These are phyloP conservation scores for Microtus richardsoni DNA, from an alignment of 2,113 vertebrate species.

Conservation along the genomic window DNA sequence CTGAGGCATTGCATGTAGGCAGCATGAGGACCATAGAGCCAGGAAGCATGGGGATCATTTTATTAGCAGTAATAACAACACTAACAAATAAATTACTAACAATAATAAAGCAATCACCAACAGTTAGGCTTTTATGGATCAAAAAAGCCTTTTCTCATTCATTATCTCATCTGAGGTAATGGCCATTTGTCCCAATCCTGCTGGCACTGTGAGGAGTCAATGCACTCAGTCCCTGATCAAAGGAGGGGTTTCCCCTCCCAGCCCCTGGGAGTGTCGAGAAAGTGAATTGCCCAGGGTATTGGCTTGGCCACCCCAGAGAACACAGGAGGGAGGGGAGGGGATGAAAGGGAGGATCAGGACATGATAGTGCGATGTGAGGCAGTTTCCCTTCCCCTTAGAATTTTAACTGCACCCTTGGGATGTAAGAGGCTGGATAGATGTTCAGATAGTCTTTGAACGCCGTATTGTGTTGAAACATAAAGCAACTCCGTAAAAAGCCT, in stretches of 20 bases:
- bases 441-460: constrained; percentile 57
- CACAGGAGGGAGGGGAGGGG: neutral
- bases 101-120: constrained; percentile 43
- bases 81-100: constrained; percentile 53
- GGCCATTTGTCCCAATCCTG: neutral
- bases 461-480: constrained; percentile 68
- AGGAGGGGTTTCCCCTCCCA: constrained; percentile 33
- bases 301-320: neutral
- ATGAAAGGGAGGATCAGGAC: neutral
- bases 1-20: neutral
- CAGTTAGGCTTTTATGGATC: constrained; percentile 28
- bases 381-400: neutral
- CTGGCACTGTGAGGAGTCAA: neutral
- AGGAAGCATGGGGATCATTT: constrained; percentile 22
- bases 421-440: constrained; percentile 6
- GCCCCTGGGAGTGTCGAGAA: neutral
- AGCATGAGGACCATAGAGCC: neutral
- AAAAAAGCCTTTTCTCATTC: constrained; percentile 57
- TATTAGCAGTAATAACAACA: neutral
- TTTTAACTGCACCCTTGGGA: constrained; percentile 68
- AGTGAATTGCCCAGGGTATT: neutral
- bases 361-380: neutral
- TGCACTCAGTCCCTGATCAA: constrained; percentile 13
- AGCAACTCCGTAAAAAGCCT: constrained; percentile 60
- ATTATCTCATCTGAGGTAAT: constrained; percentile 63